Conservation (phyloP, 2,113 vertebrate species). For the Channa argus region DNA sequence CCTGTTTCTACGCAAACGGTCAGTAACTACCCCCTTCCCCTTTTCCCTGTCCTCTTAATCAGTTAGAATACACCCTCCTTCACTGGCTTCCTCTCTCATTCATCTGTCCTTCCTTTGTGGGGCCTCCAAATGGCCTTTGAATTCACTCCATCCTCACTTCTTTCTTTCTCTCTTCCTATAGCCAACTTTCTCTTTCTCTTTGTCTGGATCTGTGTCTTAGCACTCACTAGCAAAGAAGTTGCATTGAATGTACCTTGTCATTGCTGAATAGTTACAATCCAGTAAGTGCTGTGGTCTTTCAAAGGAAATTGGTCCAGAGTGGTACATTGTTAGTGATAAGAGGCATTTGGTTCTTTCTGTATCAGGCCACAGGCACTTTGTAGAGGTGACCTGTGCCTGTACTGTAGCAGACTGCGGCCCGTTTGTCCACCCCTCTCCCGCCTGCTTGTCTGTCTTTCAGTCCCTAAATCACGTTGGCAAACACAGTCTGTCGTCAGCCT, state of each 20-base stretch:
- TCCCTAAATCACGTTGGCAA: constrained; percentile 72
- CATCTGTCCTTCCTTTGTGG: constrained; percentile 68
- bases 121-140: constrained; percentile 64
- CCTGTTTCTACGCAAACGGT: constrained; percentile 87
- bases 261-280: constrained; percentile 71
- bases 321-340: constrained; percentile 78
- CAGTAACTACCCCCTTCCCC: constrained; percentile 42
- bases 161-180: constrained; percentile 60
- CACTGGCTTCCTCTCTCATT: constrained; percentile 59
- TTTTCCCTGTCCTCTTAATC: constrained; percentile 33
- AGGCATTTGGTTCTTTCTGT: constrained; percentile 68
- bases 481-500: constrained; percentile 65
- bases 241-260: constrained; percentile 71
- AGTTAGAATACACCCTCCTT: constrained; percentile 40
- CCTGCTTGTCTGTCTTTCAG: constrained; percentile 49
- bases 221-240: constrained; percentile 69
- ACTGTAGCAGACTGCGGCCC: constrained; percentile 47
- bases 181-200: constrained; percentile 66
- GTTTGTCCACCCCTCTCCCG: constrained; percentile 38
- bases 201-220: constrained; percentile 71
- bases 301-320: constrained; percentile 72
- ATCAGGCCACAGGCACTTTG: constrained; percentile 61
- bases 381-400: constrained; percentile 70
- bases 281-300: constrained; percentile 65
- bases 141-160: constrained; percentile 73